Evolutionary conservation across 2,888 invertebrate genomes (phyloP).

Genomic region (Papilio elwesi): DNA sequence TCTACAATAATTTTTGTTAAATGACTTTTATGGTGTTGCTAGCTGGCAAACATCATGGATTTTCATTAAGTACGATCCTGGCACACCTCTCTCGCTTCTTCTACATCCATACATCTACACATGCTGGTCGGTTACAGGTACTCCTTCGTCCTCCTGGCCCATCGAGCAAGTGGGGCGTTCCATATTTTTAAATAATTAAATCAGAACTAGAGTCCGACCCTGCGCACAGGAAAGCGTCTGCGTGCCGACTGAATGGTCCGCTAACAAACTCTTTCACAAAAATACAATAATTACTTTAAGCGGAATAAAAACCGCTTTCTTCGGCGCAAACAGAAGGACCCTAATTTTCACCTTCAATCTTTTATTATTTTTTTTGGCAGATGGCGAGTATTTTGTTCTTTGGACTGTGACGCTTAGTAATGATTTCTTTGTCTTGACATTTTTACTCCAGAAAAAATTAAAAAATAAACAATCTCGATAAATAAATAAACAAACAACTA

Average conservation of each 20-base stretch:
- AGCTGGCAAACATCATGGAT: no score
- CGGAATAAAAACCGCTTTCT: slow-evolving; percentile 81
- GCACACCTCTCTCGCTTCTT: no score
- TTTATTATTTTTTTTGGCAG: slow-evolving; percentile 49
- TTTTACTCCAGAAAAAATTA: slow-evolving; percentile 23
- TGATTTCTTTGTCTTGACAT: slow-evolving; percentile 39
- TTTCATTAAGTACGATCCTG: no score
- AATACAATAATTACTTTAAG: slow-evolving; percentile 84
- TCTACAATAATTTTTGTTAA: no score
- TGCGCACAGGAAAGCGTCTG: slow-evolving; percentile 62
- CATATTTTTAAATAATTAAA: neutral
- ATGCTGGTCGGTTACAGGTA: no score
- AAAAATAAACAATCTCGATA: neutral
- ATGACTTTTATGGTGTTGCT: no score
- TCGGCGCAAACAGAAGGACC: slow-evolving; percentile 63
- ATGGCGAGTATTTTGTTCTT: slow-evolving; percentile 46
- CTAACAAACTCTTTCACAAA: slow-evolving; percentile 85
- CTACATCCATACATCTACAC: no score
- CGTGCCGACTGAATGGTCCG: slow-evolving; percentile 76
- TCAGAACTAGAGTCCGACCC: slow-evolving; percentile 55
- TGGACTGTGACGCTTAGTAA: slow-evolving; percentile 36
- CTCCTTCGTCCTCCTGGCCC: no score
- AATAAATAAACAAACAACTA: no score
- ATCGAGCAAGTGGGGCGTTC: no score
- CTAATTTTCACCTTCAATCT: slow-evolving; percentile 72